Base-by-base conservation (phyloP, 1,140 invertebrate species). In the Babylonia areolata region DNA sequence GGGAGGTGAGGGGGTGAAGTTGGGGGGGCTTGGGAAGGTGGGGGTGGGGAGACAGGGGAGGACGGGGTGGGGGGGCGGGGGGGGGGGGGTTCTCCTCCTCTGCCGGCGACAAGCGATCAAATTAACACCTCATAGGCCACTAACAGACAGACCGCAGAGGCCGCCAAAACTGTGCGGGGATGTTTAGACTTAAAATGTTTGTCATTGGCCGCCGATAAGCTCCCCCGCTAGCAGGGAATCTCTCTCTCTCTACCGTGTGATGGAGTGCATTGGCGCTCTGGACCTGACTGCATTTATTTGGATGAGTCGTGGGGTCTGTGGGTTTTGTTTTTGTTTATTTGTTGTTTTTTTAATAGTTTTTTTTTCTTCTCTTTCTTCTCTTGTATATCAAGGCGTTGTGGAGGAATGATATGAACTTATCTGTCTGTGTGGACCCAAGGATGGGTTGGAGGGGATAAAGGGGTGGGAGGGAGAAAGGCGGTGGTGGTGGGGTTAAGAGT, bases 161-260 rank as follows among this genome's bases (percentile, higher is more conserved):
- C 58, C 5, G 20, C 12, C 28, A 23, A 64, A 64, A 2, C 6
- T 6, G 46, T 51, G 20, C 28, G 28, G 58, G 28, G 58, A 64
- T 64, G 58, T 64, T 64, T 64, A 23, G 58, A 64, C 58, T 64
- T 64, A 64, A 64, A 64, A 64, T 64, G 58, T 64, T 64, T 64
- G 58, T 64, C 28, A 64, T 64, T 64, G 5, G 20, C 12, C 58
- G 6, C 58, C 28, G 58, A 64, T 64, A 64, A 64, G 23, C 12
- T 5, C 15, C 5, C 15, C 5, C 5, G 58, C 28, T 6, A 23
- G 58, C 17, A 64, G 58, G 0, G 46, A 51, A 51, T 51, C 9
- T 51, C 46, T n/a, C n/a, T n/a, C n/a, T n/a, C n/a, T n/a, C 20
- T 20, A 51, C 20, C 5, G 58, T 64, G 58, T 64, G 58, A 64